Evolutionary conservation across 2,888 invertebrate genomes (phyloP).

Genomic region (Esperia sulphurella): DNA sequence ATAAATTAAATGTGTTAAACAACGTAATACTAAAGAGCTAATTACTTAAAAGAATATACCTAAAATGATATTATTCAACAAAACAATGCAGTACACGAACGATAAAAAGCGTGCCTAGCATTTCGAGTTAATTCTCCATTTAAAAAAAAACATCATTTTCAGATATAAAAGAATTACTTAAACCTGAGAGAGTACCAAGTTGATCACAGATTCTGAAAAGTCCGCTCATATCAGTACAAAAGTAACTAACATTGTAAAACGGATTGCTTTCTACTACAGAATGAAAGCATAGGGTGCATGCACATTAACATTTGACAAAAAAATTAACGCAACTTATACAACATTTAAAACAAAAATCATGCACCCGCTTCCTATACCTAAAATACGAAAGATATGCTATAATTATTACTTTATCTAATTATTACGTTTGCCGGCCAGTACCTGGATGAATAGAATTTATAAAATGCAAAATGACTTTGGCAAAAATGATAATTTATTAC

Average conservation of each 20-base stretch:
- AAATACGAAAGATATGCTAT: constrained; percentile 58
- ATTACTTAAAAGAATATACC: constrained; percentile 18
- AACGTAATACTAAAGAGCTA: constrained; percentile 33
- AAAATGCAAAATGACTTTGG: constrained; percentile 59
- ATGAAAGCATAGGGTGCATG: constrained; percentile 66
- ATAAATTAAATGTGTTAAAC: constrained; percentile 31
- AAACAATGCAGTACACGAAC: constrained; percentile 35
- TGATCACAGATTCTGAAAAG: constrained; percentile 75
- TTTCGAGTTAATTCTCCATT: constrained; percentile 35
- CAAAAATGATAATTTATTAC: constrained; percentile 42
- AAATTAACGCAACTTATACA: not conserved
- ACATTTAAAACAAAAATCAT: constrained; percentile 27
- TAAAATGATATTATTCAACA: constrained; percentile 23
- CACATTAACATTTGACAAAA: constrained; percentile 27
- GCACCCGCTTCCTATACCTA: constrained; percentile 56
- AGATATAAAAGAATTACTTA: constrained; percentile 68
- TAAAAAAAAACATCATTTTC: constrained; percentile 45
- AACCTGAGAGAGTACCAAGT: constrained; percentile 77
- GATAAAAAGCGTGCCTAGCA: constrained; percentile 47
- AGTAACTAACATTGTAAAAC: constrained; percentile 62
- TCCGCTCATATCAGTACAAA: constrained; percentile 67
- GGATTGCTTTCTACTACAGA: constrained; percentile 58
- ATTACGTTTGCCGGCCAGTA: constrained; percentile 55
- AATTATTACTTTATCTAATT: constrained; percentile 34
- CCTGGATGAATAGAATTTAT: constrained; percentile 45